Percentiles rank a stretch among this genome's conserved stretches.
Conservation (phyloP, 92 coral and sea anemone genomes). For the Phenganax subtilis region DNA sequence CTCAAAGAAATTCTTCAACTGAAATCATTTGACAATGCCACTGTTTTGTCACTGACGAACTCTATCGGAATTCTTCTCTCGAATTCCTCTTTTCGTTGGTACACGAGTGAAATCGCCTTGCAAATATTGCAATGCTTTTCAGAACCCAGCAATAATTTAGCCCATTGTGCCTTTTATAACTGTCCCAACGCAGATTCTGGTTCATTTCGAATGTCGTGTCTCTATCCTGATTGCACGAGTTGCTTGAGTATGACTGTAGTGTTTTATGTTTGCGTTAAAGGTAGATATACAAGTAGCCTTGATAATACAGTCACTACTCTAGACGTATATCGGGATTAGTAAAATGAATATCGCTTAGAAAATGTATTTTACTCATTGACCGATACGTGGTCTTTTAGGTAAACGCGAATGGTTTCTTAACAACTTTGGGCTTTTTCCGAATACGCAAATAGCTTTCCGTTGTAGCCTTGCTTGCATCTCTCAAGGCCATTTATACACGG, state of each 20-base stretch:
- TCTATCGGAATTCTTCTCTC: neutral
- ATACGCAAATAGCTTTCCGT: neutral
- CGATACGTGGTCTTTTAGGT: no score
- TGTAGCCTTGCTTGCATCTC: neutral
- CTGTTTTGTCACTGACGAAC: neutral
- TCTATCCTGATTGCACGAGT: neutral
- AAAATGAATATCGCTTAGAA: neutral
- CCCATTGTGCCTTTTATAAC: neutral
- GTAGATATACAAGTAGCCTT: neutral
- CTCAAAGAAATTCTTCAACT: neutral
- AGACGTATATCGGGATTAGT: no score
- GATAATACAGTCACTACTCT: neutral
- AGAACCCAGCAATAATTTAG: neutral
- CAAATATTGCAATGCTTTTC: constrained; percentile 8
- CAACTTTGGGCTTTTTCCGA: neutral
- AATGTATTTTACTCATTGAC: neutral
- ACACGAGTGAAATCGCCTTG: neutral
- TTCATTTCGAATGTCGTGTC: neutral
- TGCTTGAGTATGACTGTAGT: neutral
- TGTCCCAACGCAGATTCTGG: neutral
- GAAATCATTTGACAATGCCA: neutral
- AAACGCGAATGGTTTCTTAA: no score
- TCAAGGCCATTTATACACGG: no score
- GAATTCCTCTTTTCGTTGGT: constrained; percentile 20
- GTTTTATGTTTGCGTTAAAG: constrained; percentile 13